Evolutionary conservation across 2,113 vertebrate genomes (phyloP), one percentile per base, ranked within the genome.

Genomic region (Plectropomus leopardus): DNA sequence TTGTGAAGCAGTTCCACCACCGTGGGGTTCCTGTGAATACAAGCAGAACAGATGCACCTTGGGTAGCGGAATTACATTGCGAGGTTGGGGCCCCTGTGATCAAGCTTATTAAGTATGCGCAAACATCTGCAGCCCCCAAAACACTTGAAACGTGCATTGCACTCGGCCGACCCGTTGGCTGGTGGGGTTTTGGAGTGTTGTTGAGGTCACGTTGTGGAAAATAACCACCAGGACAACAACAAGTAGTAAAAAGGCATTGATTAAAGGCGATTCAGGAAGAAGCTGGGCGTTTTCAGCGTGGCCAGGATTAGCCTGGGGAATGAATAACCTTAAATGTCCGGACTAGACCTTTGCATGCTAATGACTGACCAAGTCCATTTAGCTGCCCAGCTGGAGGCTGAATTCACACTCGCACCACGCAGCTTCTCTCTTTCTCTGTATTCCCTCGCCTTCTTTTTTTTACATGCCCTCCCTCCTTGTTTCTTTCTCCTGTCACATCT

Each of bases 261-360:
- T 83, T 83, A 89, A 81, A 72, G 86, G 65, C 10, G 4, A 72
- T 81, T 76, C 78, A 79, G 80, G 83, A 91, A 84, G 86, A 53
- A 75, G 68, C 63, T 36, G 19, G 36, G 32, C 2, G 4, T 82
- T 80, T 86, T 69, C 42, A 66, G 80, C 30, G 19, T 60, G n/a
- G 57, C 58, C 63, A 78, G 76, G 90, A 79, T 69, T 78, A 80
- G 88, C 86, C 89, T 8, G 44, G 86, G 92, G 92, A 91, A 86
- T 82, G 78, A 87, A 91, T 93, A 92, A 93, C 91, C 92, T 92
- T 92, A 93, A 92, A 93, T 88, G 86, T 92, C 84, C 76, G 69
- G 82, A 75, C 60, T 26, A 82, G 79, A 92, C 82, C 79, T 64
- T 45, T 83, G 92, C 89, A 94, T 94, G 90, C 87, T 93, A 94